Evolutionary conservation across 1,140 invertebrate genomes (phyloP), one percentile per base, ranked within the genome.

Genomic region (Zaprionus ornatus): DNA sequence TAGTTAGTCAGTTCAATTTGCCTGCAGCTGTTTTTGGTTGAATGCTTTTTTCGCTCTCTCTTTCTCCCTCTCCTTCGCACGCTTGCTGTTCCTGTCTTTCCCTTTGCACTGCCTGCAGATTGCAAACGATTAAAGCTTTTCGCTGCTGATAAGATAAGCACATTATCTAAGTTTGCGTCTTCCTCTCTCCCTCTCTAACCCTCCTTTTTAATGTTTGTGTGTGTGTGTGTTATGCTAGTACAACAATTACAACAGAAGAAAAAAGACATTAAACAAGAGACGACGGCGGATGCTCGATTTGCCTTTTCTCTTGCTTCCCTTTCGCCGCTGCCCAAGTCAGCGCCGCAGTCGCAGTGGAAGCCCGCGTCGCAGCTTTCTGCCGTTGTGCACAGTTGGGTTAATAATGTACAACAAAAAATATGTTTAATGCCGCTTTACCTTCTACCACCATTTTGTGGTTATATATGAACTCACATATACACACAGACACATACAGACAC

Each of bases 381-480:
- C 67, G 63, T 74, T 84, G 78, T 79, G 80, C 77, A 80, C 80
- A 82, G 74, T 80, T 80, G 78, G 78, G 69, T 82, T 82, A 80
- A 82, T 78, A 82, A 74, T 77, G 29, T 45, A 57, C 23, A 56
- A 48, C 29, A 66, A 56, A 37, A 48, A 50, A 54, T 75, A 55
- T 80, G 45, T 61, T 79, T 79, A 67, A 60, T 67, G 64, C 74
- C 48, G 35, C 75, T 55, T 65, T 63, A 74, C 54, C 71, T 59
- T 52, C 59, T 66, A 79, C 74, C 78, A 77, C 78, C 78, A 80
- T 80, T 80, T 80, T 77, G 70, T 86, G 74, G 68, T 65, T 56
- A 60, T 48, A 60, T 29, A 55, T 32, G 42, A 23, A 45, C 59
- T 50, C 32, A 40, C 48, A 60, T 29, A 61, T 17, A 62, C 50